phyloP scores from a whole-genome alignment of 2,888 invertebrate species.

The Agrochola circellaris region DNA sequence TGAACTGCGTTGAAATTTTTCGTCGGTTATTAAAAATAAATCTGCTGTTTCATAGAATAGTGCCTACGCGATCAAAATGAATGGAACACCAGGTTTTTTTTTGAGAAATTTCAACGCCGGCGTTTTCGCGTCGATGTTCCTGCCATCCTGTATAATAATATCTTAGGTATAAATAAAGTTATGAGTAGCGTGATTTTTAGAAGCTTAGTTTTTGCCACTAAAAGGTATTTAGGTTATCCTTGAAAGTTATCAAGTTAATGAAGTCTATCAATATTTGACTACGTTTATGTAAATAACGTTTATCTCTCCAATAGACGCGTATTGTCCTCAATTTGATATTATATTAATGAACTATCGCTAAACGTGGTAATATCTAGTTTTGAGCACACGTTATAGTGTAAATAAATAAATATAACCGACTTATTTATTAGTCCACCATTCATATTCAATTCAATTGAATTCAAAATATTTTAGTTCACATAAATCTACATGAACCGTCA shows the following conservation, averaged over 20 bases:
- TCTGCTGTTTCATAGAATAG: no score
- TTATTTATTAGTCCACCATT: background rate
- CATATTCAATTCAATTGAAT: no score
- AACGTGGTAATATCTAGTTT: background rate
- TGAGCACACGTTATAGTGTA: background rate
- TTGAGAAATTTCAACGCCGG: no score
- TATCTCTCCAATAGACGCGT: slow-evolving; percentile 4
- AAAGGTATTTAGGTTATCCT: slow-evolving; percentile 6
- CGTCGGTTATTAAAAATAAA: no score
- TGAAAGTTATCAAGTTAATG: background rate
- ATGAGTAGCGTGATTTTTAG: background rate
- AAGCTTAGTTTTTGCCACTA: background rate
- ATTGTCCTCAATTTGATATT: slow-evolving; percentile 23
- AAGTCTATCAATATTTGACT: background rate
- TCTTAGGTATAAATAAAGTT: no score
- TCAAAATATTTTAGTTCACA: no score
- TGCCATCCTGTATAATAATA: no score
- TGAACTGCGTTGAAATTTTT: no score
- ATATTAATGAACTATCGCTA: background rate
- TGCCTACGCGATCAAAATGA: no score
- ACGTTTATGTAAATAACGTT: slow-evolving; percentile 3
- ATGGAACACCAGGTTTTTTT: no score
- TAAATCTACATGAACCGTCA: no score
- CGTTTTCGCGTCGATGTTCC: no score
- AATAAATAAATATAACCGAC: background rate